Evolutionary conservation across 2,888 invertebrate genomes (phyloP), one percentile per base, ranked within the genome.

Genomic region (Parnassius mnemosyne): DNA sequence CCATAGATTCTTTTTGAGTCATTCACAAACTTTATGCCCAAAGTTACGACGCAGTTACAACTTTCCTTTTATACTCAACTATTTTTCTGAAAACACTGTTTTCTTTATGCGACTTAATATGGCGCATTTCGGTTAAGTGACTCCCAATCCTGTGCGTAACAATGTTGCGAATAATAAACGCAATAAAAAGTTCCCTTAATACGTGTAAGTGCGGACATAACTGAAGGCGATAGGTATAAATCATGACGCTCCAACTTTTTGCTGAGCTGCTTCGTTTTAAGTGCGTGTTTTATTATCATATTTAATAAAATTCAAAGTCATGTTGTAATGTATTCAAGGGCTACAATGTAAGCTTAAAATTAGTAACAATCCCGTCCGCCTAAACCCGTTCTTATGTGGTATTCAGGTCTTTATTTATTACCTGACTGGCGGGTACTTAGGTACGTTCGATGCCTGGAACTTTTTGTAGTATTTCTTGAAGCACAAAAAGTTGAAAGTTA

Each of bases 11-110:
- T 81, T 83, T 85, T 80, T 72, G 78, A 74, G 73, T 77, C 82
- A 84, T 89, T 89, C 87, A 89, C 87, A 80, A 84, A 83, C 81
- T 90, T 90, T 89, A 91, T 85, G 86, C 76, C 75, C 80, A 64
- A 74, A 83, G 83, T 90, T 88, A 91, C 89, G 90, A 89, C 81
- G 75, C 76, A 78, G 83, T 85, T 85, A 86, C 83, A 84, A 82
- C 85, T 87, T 87, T 85, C 84, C 86, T 87, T 89, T 87, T 84
- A 87, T 86, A 72, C 83, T 69, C 77, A 82, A 90, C 86, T 86
- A 89, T 89, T 83, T 64, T 89, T 87, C 87, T 87, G 86, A 89
- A 90, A 90, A 90, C 84, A 85, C 78, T 87, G 88, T 89, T 89
- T 89, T 89, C 90, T 89, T 89, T 89, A 85, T 86, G 80, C 84